phyloP scores from a whole-genome alignment of 2,113 vertebrate genomes.

The Festucalex cinctus region DNA sequence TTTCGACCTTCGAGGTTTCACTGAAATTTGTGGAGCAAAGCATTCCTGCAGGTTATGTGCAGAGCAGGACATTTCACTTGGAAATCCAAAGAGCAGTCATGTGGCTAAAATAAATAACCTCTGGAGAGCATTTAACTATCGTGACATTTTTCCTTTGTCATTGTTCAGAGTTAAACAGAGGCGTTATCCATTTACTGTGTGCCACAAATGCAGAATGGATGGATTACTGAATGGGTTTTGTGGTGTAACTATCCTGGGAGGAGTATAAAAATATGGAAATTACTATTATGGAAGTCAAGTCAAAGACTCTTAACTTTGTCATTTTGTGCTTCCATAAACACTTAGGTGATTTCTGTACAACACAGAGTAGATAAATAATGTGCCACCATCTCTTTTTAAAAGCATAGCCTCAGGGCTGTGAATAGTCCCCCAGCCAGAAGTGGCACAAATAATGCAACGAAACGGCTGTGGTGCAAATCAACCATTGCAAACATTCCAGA shows the following conservation, averaged over 20 bases:
- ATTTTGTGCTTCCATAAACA: not conserved
- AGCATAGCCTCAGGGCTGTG: not conserved
- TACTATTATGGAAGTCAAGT: not conserved
- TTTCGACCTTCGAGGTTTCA: not conserved
- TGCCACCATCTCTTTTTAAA: not conserved
- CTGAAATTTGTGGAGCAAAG: not conserved
- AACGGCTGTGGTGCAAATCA: not conserved
- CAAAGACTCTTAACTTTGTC: not conserved
- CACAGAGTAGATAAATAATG: not conserved
- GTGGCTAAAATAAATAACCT: not conserved
- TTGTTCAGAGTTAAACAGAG: not conserved
- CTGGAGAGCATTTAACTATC: slow-evolving; percentile 5
- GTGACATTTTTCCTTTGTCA: not conserved
- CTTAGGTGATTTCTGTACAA: too few relatives aligned
- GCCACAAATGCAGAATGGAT: not conserved
- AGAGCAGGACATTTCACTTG: not conserved
- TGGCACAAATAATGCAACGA: slow-evolving; percentile 1
- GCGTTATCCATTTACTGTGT: slow-evolving; percentile 24
- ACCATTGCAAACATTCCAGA: not conserved
- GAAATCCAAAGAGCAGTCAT: not conserved
- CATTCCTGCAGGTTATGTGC: not conserved
- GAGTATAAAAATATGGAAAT: not conserved
- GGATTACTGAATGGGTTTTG: not conserved
- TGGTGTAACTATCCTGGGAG: not conserved
- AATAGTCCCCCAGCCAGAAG: not conserved